phyloP scores from a whole-genome alignment of 2,113 vertebrate genomes.

The Cathartes aura region DNA sequence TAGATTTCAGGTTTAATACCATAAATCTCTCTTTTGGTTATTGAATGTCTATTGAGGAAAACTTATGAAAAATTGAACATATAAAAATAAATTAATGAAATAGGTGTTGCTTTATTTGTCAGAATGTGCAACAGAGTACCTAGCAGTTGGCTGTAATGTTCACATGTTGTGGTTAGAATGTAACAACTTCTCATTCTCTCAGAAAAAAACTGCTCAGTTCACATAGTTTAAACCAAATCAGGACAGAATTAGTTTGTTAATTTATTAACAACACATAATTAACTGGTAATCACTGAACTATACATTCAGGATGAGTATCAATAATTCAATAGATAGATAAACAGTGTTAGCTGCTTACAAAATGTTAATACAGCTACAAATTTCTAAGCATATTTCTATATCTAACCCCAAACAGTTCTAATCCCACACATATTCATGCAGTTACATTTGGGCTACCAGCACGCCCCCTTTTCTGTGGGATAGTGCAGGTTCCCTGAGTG shows the following conservation, averaged over 20 bases:
- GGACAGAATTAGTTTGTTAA: not conserved
- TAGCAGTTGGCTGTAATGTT: not conserved
- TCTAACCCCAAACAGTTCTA: not conserved
- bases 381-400: not conserved
- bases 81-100: not conserved
- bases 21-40: not conserved
- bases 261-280: not conserved
- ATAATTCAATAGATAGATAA: not conserved
- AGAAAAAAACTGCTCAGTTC: not conserved
- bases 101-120: not conserved
- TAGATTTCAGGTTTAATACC: not conserved
- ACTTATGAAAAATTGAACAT: not conserved
- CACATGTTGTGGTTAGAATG: not conserved
- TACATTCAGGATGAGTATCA: not conserved
- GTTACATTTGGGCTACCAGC: not conserved
- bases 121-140: not conserved
- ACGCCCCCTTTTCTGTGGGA: rapidly evolving
- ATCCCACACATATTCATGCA: not conserved
- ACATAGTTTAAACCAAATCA: not conserved
- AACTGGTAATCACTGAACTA: not conserved
- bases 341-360: not conserved
- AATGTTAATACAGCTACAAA: not conserved
- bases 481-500: not conserved
- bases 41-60: not conserved
- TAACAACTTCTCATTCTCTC: not conserved